Conservation (phyloP, 2,888 invertebrate species). For the Thecocarcelia acutangulata region DNA sequence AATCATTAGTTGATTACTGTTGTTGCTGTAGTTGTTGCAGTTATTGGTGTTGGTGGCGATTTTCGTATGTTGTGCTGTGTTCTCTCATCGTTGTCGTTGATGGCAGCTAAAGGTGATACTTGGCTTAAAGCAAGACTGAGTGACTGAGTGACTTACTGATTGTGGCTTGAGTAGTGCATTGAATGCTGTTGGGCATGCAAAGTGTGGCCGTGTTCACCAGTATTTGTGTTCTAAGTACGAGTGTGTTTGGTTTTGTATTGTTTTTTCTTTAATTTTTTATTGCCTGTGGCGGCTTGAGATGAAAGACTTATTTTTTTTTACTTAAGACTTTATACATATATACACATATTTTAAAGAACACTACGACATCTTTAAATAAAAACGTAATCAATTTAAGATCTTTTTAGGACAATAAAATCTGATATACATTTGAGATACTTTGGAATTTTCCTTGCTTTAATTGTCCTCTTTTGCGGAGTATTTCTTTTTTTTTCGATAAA, state of each 20-base stretch:
- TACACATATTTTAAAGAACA: conserved; percentile 36
- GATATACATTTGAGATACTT: conserved; percentile 65
- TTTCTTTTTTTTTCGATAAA: conserved; percentile 28
- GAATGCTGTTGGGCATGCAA: conserved; percentile 56
- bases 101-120: conserved; percentile 52
- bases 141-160: conserved; percentile 23
- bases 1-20: conserved; percentile 74
- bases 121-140: conserved; percentile 32
- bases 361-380: conserved; percentile 65
- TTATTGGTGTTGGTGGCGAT: conserved; percentile 20
- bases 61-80: conserved; percentile 22
- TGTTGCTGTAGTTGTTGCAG: conserved; percentile 32
- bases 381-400: conserved; percentile 69
- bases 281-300: conserved; percentile 62
- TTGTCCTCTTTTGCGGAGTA: conserved; percentile 18
- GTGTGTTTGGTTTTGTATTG: conserved; percentile 19
- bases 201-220: conserved; percentile 55
- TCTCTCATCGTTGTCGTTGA: conserved; percentile 36
- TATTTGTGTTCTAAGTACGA: conserved; percentile 29
- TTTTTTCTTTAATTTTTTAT: conserved; percentile 1
- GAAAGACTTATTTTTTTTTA: conserved; percentile 52
- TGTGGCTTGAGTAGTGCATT: conserved; percentile 29
- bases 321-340: conserved; percentile 26
- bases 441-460: conserved; percentile 59
- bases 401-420: conserved; percentile 68